A percentile compares a stretch with the other conserved stretches of the same genome.
Conservation (phyloP, 2,113 vertebrate genomes). For the Mesembrinibis cayennensis region DNA sequence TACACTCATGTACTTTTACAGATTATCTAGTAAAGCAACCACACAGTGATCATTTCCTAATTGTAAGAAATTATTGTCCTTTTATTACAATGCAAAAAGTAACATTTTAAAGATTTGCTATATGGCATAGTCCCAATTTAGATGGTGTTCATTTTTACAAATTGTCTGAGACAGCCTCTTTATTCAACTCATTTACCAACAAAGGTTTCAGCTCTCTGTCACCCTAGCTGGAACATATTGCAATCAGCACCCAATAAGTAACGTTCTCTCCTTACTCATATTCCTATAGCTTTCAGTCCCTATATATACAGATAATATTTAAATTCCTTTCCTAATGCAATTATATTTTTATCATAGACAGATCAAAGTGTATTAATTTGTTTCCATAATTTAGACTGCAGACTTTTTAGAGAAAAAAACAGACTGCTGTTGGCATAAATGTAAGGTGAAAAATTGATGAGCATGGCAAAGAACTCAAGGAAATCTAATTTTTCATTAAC, state of each 20-base stretch:
- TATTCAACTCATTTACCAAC: not conserved
- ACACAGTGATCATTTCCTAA: not conserved
- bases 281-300: not conserved
- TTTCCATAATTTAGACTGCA: not conserved
- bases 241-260: not conserved
- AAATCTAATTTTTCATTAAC: constrained; percentile 26
- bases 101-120: not conserved
- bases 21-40: not conserved
- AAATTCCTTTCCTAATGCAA: not conserved
- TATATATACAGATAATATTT: not conserved
- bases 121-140: not conserved
- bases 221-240: not conserved
- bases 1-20: not conserved
- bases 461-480: not conserved
- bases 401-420: not conserved
- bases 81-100: not conserved
- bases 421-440: not conserved
- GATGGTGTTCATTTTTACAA: not conserved
- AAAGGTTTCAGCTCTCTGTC: not conserved
- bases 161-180: not conserved
- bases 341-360: not conserved
- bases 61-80: not conserved
- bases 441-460: not conserved
- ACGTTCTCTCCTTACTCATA: not conserved
- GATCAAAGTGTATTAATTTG: not conserved